Base-by-base conservation (phyloP, 2,888 invertebrate species). In the Idaea dimidiata region DNA sequence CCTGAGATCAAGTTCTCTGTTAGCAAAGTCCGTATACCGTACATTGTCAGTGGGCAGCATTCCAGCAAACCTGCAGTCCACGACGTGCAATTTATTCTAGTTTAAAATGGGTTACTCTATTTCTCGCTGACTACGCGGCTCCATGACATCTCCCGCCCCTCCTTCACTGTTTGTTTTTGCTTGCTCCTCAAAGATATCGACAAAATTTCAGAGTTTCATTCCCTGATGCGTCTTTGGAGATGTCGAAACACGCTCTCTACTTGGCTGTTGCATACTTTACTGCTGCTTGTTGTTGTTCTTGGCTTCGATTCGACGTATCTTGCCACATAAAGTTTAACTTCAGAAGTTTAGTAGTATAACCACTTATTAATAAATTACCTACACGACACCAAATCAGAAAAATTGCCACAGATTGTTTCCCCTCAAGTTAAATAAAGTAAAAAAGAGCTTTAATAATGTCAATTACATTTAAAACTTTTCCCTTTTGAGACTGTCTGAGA, bases 1-100 rank as follows among this genome's bases (percentile, higher is more conserved):
- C 43, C 3, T 43, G 10, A 43, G 14, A 43, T 43, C 10, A 43
- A 43, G 43, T 43, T 43, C 43, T 43, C 43, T 43, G 56, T 32
- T 33, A 43, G 33, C 24, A 16, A 33, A 17, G 64, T 62, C 75
- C 62, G 77, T 87, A 66, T 75, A 79, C 83, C 68, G 59, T 66
- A 62, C 70, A 71, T 73, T 82, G 82, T 84, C 83, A 83, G 84
- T 88, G 88, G 90, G 88, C 89, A 89, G 82, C 77, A 86, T 89
- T 89, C 89, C 89, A 89, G 84, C 75, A 79, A 87, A 89, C 89
- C 89, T 88, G 88, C 86, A 88, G 84, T 83, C 86, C 87, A 87
- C 87, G 87, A 87, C 85, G 83, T 84, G 87, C 89, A 89, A 90
- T 90, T 90, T 88, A 90, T 90, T 88, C 88, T 86, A 85, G 87